Conservation (phyloP, 2,888 invertebrate species). For the Ptychoptera albimana region DNA sequence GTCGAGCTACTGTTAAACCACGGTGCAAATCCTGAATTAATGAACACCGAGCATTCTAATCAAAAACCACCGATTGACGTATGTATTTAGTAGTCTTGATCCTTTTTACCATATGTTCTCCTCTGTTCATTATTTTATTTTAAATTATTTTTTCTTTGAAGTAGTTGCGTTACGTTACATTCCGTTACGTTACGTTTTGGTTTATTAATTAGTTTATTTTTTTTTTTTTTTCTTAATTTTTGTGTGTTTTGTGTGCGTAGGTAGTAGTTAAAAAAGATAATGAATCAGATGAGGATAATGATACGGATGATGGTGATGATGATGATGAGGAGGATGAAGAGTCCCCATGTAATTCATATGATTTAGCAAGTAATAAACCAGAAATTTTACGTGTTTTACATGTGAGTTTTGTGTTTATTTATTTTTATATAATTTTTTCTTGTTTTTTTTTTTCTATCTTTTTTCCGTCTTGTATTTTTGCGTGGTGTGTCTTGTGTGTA, state of each 20-base stretch:
- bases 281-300: conserved; percentile 17
- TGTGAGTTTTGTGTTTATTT: neutral
- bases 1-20: conserved; percentile 25
- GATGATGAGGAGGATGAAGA: conserved; percentile 20
- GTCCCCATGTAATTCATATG: conserved; percentile 25
- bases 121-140: neutral
- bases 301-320: conserved; percentile 17
- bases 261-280: conserved; percentile 12
- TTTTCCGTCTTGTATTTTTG: neutral
- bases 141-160: neutral
- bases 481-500: too few relatives aligned
- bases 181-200: too few relatives aligned
- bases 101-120: neutral
- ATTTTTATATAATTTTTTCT: neutral
- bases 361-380: conserved; percentile 27
- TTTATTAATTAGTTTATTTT: neutral
- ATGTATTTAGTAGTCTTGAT: too few relatives aligned
- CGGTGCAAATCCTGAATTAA: conserved; percentile 26
- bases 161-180: conserved; percentile 7
- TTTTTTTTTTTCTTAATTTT: neutral
- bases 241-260: neutral
- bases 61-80: neutral
- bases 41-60: conserved; percentile 13
- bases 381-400: conserved; percentile 15
- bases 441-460: neutral